Base-by-base conservation (phyloP, 2,113 vertebrate species). In the Anhinga rufa region DNA sequence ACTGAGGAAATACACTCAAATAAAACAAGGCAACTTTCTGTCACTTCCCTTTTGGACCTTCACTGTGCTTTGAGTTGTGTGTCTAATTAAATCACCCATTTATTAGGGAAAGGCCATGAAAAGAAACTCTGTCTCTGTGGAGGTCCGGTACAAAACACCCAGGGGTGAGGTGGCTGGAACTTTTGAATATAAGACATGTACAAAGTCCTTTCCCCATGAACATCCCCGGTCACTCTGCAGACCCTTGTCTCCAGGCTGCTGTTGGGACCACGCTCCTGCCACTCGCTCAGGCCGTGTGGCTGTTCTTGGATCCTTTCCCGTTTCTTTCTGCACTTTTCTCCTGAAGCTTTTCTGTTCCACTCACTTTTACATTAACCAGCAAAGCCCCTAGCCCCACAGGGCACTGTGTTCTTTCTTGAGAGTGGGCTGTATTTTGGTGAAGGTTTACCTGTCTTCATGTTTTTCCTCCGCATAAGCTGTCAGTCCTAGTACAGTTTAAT, bases 161-260 rank as follows among this genome's bases (percentile, higher is more conserved):
- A 8, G 1, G 0, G 12, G 25, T 14, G 25, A 57, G 51, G 10
- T 2, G 10, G 26, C 51, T 8, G 13, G 13, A 29, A 24, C 1
- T 0, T 32, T 4, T 24, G 26, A 38, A 17, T 2, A 46, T n/a
- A n/a, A n/a, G 29, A 24, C 0, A 2, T 2, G 18, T 38, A 36
- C 28, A 6, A 48, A 70, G 55, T 25, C 48, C 48, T 26, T n/a
- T 77, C 55, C 55, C 40, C 8, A 1, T 3, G 17, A 17, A 14
- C 28, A 32, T 7, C 12, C 32, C 42, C 17, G 21, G 57, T 18
- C 32, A 6, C 22, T 36, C 49, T 29, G n/a, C 31, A 49, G 64
- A 28, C 14, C 25, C 13, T 6, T 10, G 11, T 64, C 51, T 42
- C 32, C 36, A n/a, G n/a, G 65, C 31, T 57, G 42, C 42, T 6